Base-by-base conservation (phyloP, 2,113 vertebrate species). In the Poeciliopsis prolifica region DNA sequence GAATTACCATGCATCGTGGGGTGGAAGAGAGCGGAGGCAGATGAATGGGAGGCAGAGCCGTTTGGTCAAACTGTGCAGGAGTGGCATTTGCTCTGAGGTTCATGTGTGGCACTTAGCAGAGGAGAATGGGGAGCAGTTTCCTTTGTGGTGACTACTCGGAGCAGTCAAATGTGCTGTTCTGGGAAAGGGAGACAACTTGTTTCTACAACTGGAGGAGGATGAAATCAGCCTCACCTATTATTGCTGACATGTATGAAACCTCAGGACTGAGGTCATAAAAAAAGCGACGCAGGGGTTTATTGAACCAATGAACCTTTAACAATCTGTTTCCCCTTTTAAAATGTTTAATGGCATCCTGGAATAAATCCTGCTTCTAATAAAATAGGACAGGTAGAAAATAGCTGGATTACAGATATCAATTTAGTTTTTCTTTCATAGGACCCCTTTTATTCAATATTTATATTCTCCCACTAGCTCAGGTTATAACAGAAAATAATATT, bases 31-130 rank as follows among this genome's bases (percentile, higher is more conserved):
- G 61, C 73, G 72, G 79, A 65, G 61, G 5, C 79, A 83, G 85
- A 90, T 89, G 80, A 86, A 83, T 74, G 73, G 51, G 80, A 86
- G 81, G 74, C 61, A 61, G 69, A 77, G 81, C 70, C 75, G 61
- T 75, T 72, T 37, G 60, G 81, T 73, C 54, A 51, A 54, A 68
- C 68, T 79, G 71, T 77, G 70, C 28, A 64, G 73, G 60, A 84
- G 78, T 70, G 68, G 67, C 72, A 81, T 80, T 73, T 65, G 69
- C 79, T 87, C 73, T 66, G 62, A 69, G 61, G 61, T 79, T 65
- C 37, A 68, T 26, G 12, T 66, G 78, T 68, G 68, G 71, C 71
- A 65, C 66, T 67, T 77, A 82, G 62, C 33, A 64, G 61, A 40
- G 62, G 26, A 33, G 75, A 48, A 19, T 33, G 22, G 26, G 61